phyloP scores from a whole-genome alignment of 2,888 invertebrate species.

The Ornithoptera alexandrae region DNA sequence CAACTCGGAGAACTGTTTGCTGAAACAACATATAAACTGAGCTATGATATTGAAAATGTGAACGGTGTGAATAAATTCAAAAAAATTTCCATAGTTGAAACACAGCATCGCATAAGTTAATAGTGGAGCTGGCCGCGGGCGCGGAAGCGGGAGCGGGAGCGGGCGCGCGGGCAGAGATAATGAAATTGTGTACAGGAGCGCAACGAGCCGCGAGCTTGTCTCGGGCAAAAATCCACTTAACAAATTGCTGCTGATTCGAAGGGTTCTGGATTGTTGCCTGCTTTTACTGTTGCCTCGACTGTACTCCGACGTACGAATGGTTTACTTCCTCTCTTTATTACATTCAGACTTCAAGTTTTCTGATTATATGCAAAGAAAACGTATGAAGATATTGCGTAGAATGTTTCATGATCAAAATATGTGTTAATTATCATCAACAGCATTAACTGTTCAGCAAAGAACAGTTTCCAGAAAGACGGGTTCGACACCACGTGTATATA shows the following conservation, averaged over 20 bases:
- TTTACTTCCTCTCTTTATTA: slow-evolving; percentile 45
- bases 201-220: slow-evolving; percentile 78
- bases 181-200: slow-evolving; percentile 80
- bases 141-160: slow-evolving; percentile 31
- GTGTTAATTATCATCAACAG: no score
- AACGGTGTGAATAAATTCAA: slow-evolving; percentile 28
- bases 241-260: slow-evolving; percentile 81
- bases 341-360: slow-evolving; percentile 27
- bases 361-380: neutral
- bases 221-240: slow-evolving; percentile 81
- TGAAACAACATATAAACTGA: neutral
- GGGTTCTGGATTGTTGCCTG: slow-evolving; percentile 78
- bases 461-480: no score
- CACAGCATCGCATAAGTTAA: slow-evolving; percentile 72
- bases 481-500: no score
- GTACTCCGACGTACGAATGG: slow-evolving; percentile 64
- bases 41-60: slow-evolving; percentile 3
- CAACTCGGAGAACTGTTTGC: neutral
- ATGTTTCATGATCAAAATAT: no score
- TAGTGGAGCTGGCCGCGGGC: slow-evolving; percentile 56
- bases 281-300: slow-evolving; percentile 75
- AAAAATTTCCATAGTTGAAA: slow-evolving; percentile 63
- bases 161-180: slow-evolving; percentile 73
- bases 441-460: no score
- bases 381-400: neutral